Base-by-base conservation (phyloP, 2,113 vertebrate genomes). In the Pogonocichla stellata region DNA sequence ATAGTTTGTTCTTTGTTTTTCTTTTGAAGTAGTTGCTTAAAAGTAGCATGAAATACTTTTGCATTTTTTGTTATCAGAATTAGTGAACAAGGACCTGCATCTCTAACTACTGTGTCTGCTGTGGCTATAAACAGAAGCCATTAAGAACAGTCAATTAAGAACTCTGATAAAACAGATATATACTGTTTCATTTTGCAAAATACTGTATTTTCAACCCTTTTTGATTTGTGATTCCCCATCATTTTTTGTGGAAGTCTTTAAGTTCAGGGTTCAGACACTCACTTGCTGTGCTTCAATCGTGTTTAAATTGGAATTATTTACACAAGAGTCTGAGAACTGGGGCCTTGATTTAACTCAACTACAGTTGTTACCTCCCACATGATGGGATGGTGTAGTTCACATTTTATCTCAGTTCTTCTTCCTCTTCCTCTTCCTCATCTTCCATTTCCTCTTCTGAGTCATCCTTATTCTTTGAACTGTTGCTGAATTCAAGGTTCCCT, bases 401-500 rank as follows among this genome's bases (percentile, higher is more conserved):
- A 19, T 86, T 92, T 95, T 94, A 96, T 51, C 97, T 97, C 25
- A 83, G 72, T 1, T 97, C 92, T 1, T 97, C 92, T 7, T 97
- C 87, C 25, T 90, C 83, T 61, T 86, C 97, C 7, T 97, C 97
- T 7, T 98, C 97, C 5, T 98, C 97, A 5, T 98, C 97, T 38
- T 98, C 97, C 15, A 96, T 77, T 79, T 97, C 96, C 57, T 98
- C 95, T 74, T 98, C 95, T 43, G 96, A 90, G 62, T 64, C 95
- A 43, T 97, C 96, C 9, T 81, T 95, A 77, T 97, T 96, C 92
- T 98, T 98, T 86, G 97, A 97, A 92, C 65, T 88, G 9, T 96
- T 93, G 65, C 97, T 97, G 60, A 98, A 97, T 87, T 98, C 98
- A 77, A 98, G 96, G 94, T 98, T 98, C 58, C 98, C 98, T 95